phyloP scores from a whole-genome alignment of 2,113 vertebrate genomes.

The Aptenodytes patagonicus region DNA sequence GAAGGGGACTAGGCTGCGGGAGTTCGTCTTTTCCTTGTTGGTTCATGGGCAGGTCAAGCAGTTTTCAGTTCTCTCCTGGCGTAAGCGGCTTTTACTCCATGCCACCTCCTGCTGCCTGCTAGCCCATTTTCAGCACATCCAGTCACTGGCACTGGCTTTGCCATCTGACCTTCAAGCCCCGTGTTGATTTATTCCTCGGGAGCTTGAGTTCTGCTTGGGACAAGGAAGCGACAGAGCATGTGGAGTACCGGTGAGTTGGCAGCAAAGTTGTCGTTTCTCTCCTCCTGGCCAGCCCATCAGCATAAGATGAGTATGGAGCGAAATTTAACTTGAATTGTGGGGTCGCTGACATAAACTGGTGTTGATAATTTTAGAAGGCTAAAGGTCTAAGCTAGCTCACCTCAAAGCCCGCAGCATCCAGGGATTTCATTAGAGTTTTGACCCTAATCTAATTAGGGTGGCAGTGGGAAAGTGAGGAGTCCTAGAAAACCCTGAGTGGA shows the following conservation, averaged over 20 bases:
- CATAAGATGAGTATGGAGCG: accelerated
- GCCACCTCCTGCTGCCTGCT: not conserved
- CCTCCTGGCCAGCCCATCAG: not conserved
- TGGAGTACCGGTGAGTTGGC: not conserved
- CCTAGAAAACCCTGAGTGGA: not conserved
- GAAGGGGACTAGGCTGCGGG: not conserved
- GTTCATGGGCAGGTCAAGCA: not conserved
- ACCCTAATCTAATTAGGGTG: not conserved
- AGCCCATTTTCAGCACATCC: not conserved
- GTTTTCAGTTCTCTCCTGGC: not conserved
- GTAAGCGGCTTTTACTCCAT: not conserved
- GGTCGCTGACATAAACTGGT: accelerated
- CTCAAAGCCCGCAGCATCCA: not conserved
- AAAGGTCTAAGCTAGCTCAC: constrained; percentile 10
- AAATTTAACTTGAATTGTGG: not conserved
- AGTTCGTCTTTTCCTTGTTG: not conserved
- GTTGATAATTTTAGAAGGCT: not conserved
- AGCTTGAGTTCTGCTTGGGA: not conserved
- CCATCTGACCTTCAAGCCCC: not conserved
- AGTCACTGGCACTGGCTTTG: not conserved
- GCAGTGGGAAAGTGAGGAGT: constrained; percentile 36
- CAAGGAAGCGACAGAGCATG: accelerated
- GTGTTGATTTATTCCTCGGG: accelerated
- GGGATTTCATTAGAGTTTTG: not conserved
- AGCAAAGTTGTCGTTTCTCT: not conserved